These are phyloP conservation scores for Plodia interpunctella DNA, from an alignment of 1,140 invertebrate species.

Conservation along the genomic window DNA sequence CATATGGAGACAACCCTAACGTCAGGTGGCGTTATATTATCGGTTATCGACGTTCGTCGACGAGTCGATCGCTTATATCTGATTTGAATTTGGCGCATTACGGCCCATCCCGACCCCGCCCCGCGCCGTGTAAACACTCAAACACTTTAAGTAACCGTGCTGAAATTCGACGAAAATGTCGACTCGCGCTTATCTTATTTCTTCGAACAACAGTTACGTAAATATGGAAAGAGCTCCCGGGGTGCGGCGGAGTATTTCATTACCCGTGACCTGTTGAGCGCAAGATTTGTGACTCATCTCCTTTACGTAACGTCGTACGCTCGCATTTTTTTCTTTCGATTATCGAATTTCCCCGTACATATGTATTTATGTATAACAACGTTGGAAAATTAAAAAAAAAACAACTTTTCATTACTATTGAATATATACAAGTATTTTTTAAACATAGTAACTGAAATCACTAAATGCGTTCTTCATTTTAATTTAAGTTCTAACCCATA, in stretches of 20 bases:
- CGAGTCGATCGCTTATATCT: constrained; percentile 55
- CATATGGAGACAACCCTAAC: constrained; percentile 7
- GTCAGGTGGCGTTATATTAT: constrained; percentile 35
- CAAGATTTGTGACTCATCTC: constrained; percentile 62
- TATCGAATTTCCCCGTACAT: constrained; percentile 38
- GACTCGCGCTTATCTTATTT: constrained; percentile 46
- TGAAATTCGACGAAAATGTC: constrained; percentile 48
- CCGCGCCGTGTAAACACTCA: constrained; percentile 45
- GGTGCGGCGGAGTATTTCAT: constrained; percentile 59
- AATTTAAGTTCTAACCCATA: no score
- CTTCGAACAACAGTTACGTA: constrained; percentile 58
- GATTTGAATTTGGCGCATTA: constrained; percentile 62
- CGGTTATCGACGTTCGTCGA: constrained; percentile 43
- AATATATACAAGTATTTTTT: no score
- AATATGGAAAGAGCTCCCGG: constrained; percentile 58
- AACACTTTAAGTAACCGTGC: constrained; percentile 40
- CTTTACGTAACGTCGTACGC: constrained; percentile 38
- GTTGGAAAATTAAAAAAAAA: not conserved
- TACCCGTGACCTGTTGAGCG: constrained; percentile 68
- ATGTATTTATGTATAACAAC: not conserved
- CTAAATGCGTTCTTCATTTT: not conserved
- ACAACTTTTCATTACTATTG: no score
- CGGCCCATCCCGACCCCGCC: constrained; percentile 30
- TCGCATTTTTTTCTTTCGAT: constrained; percentile 31
- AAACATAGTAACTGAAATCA: not conserved